Conservation (phyloP, 2,113 vertebrate species). For the Bettongia penicillata region DNA sequence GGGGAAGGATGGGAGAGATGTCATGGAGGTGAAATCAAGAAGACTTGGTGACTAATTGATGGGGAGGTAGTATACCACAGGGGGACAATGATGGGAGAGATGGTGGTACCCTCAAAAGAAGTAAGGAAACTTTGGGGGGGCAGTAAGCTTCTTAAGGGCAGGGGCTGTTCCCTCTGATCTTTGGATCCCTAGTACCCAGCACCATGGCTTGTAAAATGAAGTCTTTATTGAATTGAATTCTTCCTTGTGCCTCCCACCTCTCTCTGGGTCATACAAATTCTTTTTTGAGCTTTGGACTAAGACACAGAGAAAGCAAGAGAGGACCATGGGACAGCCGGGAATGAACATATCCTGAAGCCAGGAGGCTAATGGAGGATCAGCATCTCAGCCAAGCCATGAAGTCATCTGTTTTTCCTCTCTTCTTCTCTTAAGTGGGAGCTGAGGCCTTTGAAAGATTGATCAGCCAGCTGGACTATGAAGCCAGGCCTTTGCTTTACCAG, state of each 20-base stretch:
- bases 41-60: neutral
- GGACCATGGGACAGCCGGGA: conserved; percentile 8
- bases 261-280: neutral
- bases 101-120: neutral
- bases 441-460: neutral
- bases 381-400: neutral
- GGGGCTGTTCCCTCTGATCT: neutral
- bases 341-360: neutral
- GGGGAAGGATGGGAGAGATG: neutral
- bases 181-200: neutral
- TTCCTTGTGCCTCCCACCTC: neutral
- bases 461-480: conserved; percentile 1
- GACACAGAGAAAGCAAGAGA: neutral
- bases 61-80: neutral
- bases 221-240: neutral
- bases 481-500: neutral
- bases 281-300: neutral
- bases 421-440: neutral
- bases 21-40: neutral
- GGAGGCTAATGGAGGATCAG: neutral
- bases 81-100: neutral
- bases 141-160: neutral
- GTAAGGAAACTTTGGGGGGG: neutral
- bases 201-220: neutral
- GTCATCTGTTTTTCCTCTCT: neutral